Evolutionary conservation across 37 sponge, comb jelly and placozoan genomes (phyloP), one percentile per base, ranked within the genome.

Genomic region (Crambe crambe): DNA sequence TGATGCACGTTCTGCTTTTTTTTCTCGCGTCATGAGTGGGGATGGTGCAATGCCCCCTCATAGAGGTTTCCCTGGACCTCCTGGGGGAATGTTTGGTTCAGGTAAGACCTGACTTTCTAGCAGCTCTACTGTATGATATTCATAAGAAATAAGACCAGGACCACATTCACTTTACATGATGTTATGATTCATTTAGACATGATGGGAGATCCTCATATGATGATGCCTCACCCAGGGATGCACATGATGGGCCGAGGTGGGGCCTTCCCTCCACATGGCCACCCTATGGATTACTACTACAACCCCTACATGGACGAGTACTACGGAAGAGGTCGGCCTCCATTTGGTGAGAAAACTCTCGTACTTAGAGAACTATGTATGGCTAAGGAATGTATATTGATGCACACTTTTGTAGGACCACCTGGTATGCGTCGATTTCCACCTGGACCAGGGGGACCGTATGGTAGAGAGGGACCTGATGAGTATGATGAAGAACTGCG

Each of bases 401-500:
- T n/a, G n/a, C n/a, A n/a, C n/a, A 29, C 61, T 10, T 27, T 36
- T 29, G 25, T 47, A 42, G 80, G 74, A 3, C 74, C 75, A 15
- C 63, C 58, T 43, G 80, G 80, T 1, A 80, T 86, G 80, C 47
- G 65, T 25, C 51, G 70, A 34, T 78, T 72, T 26, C 75, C 80
- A 40, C 65, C 79, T 37, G 42, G 73, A 41, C 29, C 36, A 37
- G 30, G 36, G 1, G 42, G 73, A 56, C 29, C 36, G 37, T 70
- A 70, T 17, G 71, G 42, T 3, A 39, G 70, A 22, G 80, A 74
- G 21, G 81, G 70, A 0, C 30, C 34, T 37, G 92, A 86, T 62
- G 92, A 92, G 54, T 92, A 92, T 72, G 89, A 80, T 26, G 82
- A 81, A n/a, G 85, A 92, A 51, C 68, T 92, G 67, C 29, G 74